Evolutionary conservation across 92 coral and sea anemone species (phyloP).

Genomic region (Parazoanthus swiftii): DNA sequence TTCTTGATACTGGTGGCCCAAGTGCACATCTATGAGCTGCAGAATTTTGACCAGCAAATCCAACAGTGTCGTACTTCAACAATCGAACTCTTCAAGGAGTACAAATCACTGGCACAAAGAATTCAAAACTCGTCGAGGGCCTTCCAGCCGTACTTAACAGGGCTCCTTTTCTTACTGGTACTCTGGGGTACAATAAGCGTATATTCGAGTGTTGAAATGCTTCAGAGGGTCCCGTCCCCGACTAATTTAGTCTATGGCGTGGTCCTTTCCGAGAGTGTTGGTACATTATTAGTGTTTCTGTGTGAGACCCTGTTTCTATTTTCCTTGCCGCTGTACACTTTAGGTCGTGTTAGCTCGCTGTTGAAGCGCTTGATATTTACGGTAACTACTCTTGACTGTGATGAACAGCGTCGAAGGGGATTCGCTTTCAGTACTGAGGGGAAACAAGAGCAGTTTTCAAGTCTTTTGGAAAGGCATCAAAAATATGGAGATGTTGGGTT

Average conservation of each 20-base stretch:
- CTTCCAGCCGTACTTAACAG: constrained; percentile 52
- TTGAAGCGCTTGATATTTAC: constrained; percentile 45
- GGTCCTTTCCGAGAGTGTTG: constrained; percentile 51
- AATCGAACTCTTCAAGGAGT: constrained; percentile 42
- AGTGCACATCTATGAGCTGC: constrained; percentile 47
- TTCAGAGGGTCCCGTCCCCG: constrained; percentile 37
- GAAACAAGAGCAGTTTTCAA: constrained; percentile 46
- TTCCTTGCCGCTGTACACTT: constrained; percentile 45
- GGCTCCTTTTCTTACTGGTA: constrained; percentile 50
- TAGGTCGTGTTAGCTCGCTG: constrained; percentile 52
- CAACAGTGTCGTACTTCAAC: constrained; percentile 13
- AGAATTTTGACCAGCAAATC: constrained; percentile 42
- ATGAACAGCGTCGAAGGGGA: constrained; percentile 42
- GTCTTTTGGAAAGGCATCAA: constrained; percentile 49
- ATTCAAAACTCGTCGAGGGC: constrained; percentile 41
- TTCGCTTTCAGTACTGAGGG: constrained; percentile 39
- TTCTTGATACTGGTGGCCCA: constrained; percentile 51
- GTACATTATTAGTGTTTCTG: constrained; percentile 50
- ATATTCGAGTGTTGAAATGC: constrained; percentile 56
- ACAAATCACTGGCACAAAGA: constrained; percentile 44
- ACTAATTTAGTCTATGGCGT: constrained; percentile 23
- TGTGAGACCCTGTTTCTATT: constrained; percentile 51
- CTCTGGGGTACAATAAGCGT: constrained; percentile 61
- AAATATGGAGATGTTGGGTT: constrained; percentile 55
- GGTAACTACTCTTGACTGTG: constrained; percentile 48